These are phyloP conservation scores for Okapia johnstoni DNA, from an alignment of 2,113 vertebrate species.

Conservation along the genomic window DNA sequence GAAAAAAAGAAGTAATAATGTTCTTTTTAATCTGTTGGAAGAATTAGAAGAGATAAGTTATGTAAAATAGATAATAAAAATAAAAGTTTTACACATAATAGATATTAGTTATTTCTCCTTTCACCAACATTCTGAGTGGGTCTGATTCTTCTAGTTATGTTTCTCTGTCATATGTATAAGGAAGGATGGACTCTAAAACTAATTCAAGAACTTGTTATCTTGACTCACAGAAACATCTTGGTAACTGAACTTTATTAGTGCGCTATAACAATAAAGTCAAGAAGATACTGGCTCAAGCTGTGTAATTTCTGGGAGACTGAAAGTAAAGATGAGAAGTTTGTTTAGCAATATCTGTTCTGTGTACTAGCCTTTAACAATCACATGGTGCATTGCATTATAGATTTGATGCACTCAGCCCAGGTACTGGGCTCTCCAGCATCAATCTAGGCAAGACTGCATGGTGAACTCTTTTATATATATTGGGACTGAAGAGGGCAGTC, in stretches of 20 bases:
- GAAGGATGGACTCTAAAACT: neutral
- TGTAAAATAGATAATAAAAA: neutral
- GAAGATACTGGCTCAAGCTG: neutral
- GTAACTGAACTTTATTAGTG: neutral
- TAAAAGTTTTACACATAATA: neutral
- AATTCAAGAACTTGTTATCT: neutral
- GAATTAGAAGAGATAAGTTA: neutral
- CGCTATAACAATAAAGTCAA: neutral
- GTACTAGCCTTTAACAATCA: neutral
- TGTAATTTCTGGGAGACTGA: neutral
- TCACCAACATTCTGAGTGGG: neutral
- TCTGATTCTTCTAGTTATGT: neutral
- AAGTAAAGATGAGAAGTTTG: neutral
- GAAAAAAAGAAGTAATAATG: neutral
- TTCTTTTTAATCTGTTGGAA: neutral
- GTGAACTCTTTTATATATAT: neutral
- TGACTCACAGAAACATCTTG: neutral
- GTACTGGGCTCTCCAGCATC: neutral
- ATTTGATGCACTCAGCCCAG: neutral
- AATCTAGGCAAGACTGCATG: neutral
- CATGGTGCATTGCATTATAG: neutral
- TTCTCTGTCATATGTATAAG: neutral
- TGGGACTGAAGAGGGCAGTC: neutral
- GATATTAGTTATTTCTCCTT: neutral
- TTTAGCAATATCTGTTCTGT: neutral